phyloP scores from a whole-genome alignment of 2,797 vertebrate genomes.

The Alauda arvensis region DNA sequence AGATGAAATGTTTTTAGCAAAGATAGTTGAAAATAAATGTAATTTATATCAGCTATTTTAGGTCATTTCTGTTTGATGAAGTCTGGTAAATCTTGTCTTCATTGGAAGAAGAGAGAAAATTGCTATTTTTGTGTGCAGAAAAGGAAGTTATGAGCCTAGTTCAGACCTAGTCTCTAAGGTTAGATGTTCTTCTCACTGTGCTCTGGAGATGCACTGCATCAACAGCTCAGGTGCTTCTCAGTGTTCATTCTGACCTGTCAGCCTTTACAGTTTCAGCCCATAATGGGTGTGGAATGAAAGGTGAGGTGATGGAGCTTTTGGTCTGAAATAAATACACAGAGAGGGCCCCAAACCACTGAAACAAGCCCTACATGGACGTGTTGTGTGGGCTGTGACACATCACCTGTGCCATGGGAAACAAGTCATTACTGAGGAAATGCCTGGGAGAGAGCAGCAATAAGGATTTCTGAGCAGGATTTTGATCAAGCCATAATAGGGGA shows the following conservation, averaged over 20 bases:
- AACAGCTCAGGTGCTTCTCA: background rate
- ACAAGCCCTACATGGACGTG: rapidly evolving
- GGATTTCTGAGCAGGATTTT: conserved; percentile 54
- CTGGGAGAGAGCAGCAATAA: conserved; percentile 10
- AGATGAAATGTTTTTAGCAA: conserved; percentile 37
- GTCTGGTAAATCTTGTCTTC: background rate
- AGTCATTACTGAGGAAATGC: background rate
- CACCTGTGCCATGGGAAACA: conserved; percentile 27
- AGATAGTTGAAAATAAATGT: conserved; percentile 9
- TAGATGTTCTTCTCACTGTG: background rate
- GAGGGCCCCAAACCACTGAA: background rate
- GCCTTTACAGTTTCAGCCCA: background rate
- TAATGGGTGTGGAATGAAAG: background rate
- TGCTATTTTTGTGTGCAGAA: background rate
- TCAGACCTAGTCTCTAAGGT: background rate
- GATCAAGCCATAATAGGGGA: conserved; percentile 26
- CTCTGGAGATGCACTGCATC: background rate
- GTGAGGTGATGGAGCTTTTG: background rate
- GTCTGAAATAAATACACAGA: background rate
- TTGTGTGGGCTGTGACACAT: background rate
- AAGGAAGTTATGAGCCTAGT: background rate
- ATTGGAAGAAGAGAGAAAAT: background rate
- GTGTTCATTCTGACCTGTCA: background rate
- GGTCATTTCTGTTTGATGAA: background rate
- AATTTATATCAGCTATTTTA: conserved; percentile 12